These are phyloP conservation scores for Proterorhinus semilunaris DNA, from an alignment of 2,113 vertebrate genomes.

Conservation along the genomic window DNA sequence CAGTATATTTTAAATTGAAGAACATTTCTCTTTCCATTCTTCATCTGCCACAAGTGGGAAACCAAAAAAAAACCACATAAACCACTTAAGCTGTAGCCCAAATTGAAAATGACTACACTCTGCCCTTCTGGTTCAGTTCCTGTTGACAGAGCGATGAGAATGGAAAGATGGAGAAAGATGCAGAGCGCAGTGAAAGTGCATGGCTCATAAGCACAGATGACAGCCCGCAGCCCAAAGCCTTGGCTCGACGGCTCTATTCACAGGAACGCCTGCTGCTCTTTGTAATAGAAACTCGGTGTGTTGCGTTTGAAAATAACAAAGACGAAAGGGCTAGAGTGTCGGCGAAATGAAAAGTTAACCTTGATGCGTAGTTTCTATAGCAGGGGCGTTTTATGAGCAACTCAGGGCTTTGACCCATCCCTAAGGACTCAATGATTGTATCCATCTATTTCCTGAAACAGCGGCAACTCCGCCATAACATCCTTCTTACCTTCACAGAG, in stretches of 20 bases:
- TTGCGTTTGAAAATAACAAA: slow-evolving; percentile 33
- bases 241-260: slow-evolving; percentile 39
- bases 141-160: slow-evolving; percentile 37
- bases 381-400: slow-evolving; percentile 18
- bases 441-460: slow-evolving; percentile 14
- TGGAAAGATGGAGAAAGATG: background rate
- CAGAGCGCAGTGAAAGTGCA: slow-evolving; percentile 10
- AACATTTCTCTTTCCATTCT: too few relatives aligned
- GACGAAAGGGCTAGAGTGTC: slow-evolving; percentile 36
- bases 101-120: background rate
- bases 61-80: background rate
- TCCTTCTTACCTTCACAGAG: slow-evolving; percentile 29
- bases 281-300: slow-evolving; percentile 23
- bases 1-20: too few relatives aligned
- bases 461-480: background rate
- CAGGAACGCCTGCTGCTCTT: slow-evolving; percentile 18
- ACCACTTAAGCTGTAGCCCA: background rate
- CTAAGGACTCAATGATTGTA: slow-evolving; percentile 8
- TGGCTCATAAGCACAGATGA: slow-evolving; percentile 46
- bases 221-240: slow-evolving; percentile 22
- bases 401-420: slow-evolving; percentile 11
- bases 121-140: background rate
- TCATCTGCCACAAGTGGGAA: too few relatives aligned
- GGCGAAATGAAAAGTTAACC: slow-evolving; percentile 30
- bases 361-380: slow-evolving; percentile 21